Evolutionary conservation across 2,797 vertebrate species (phyloP), one percentile per base, ranked within the genome.

Genomic region (Siniperca undulata): DNA sequence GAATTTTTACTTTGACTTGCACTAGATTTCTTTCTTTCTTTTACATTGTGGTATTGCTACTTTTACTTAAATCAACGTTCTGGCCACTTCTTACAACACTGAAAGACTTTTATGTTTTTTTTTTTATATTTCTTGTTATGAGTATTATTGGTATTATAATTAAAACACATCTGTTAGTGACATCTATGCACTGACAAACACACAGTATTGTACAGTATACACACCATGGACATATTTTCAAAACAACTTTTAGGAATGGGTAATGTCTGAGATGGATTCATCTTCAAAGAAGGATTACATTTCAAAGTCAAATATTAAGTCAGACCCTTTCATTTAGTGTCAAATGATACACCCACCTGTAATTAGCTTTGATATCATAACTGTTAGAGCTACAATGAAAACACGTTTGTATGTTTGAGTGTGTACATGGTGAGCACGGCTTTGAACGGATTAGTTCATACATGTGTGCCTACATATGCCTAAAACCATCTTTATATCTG

Each of bases 281-380:
- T 72, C 77, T 83, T 75, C 77, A 82, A 68, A 75, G 58, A 56
- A 2, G 52, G 70, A 66, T 80, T 66, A 38, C 5, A 78, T 78
- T 84, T 82, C 77, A 85, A 80, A 87, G 71, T 53, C 5, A 71
- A 62, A 69, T 24, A 76, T 75, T 70, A 70, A 77, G 81, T 66
- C 55, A 56, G 7, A 67, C 48, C 59, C 61, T 80, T 78, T 82
- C 59, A 82, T 69, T 73, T 62, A 11, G 56, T 48, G 36, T 79
- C 44, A 81, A 61, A 79, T 58, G 40, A 48, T 19, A 59, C 55
- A 20, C 40, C 76, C 60, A 82, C 38, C 83, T 83, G 60, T 80
- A 74, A 80, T 87, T 80, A 84, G 66, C 77, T 88, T 73, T 73
- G 27, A 73, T 53, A 73, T 66, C 10, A 19, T 53, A 78, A 70